Conservation (phyloP, 2,113 vertebrate genomes). For the Larimichthys polyactis region DNA sequence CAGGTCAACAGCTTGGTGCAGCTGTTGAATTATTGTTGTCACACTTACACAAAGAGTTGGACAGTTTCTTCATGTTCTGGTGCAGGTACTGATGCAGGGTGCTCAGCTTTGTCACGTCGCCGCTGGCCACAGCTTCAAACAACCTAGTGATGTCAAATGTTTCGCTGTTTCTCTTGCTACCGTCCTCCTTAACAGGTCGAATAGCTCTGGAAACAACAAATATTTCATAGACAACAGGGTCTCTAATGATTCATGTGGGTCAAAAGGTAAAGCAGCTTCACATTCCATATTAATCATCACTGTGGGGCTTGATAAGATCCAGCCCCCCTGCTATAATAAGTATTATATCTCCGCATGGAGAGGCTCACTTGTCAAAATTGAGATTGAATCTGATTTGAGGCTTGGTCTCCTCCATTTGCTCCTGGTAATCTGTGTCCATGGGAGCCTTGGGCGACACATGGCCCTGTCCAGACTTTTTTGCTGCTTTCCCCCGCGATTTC, state of each 20-base stretch:
- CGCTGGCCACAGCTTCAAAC: constrained; percentile 90
- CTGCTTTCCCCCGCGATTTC: not conserved
- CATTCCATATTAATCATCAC: not conserved
- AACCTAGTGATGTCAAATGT: constrained; percentile 78
- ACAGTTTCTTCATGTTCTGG: constrained; percentile 87
- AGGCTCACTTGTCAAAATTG: constrained; percentile 81
- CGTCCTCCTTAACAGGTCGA: constrained; percentile 68
- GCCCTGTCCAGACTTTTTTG: constrained; percentile 63
- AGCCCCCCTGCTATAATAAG: constrained; percentile 7
- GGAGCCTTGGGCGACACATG: constrained; percentile 79
- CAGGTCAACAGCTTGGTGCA: not conserved
- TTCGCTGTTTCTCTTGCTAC: constrained; percentile 47
- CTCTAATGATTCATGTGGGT: not conserved
- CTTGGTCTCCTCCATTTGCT: constrained; percentile 79
- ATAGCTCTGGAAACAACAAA: constrained; percentile 54
- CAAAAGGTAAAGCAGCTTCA: constrained; percentile 15
- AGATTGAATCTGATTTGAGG: constrained; percentile 86
- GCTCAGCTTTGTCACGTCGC: constrained; percentile 85
- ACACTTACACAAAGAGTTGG: constrained; percentile 89
- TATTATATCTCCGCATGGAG: constrained; percentile 29
- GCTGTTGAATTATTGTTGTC: not conserved
- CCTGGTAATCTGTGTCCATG: constrained; percentile 90
- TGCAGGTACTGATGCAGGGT: constrained; percentile 88
- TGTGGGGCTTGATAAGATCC: constrained; percentile 20
- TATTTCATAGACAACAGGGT: not conserved